Evolutionary conservation across 2,113 vertebrate species (phyloP), one percentile per base, ranked within the genome.

Genomic region (Corythaixoides concolor): DNA sequence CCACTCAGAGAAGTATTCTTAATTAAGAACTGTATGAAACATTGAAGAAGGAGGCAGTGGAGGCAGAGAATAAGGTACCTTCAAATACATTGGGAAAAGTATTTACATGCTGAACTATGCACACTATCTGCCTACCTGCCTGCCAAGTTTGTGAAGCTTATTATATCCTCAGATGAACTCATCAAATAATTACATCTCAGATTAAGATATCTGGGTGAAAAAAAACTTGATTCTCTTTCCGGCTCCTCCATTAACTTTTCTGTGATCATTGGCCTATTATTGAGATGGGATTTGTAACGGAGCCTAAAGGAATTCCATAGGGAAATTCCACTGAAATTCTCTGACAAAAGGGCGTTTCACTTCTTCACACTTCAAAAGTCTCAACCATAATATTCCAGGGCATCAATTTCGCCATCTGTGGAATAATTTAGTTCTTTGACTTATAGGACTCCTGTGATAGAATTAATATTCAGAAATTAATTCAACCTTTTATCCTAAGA

Each of bases 1-100:
- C 7, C 11, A n/a, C 0, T 0, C 6, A 53, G 19, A 53, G 56
- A 85, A 85, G 4, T 12, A 52, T 77, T 73, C 45, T n/a, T 62
- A 62, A 72, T 21, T 66, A 28, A 93, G 20, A 88, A 83, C 21
- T 23, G 4, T 5, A 55, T 52, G 37, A 83, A 80, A 52, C 5
- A 24, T 28, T 62, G 89, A 37, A 58, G 13, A 7, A 18, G 4
- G 5, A 8, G 3, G 11, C 3, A 3, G 23, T 2, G 19, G 4
- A 79, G 15, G 33, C 39, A 78, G 1, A 2, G 30, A 76, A 86
- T 32, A 6, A 43, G 15, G 2, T 30, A 20, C 35, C 5, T 79
- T 88, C 53, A 92, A 58, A 83, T 33, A 33, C 5, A 39, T 23
- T 39, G 26, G 2, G 5, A 59, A 78, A 78, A 78, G 19, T 30